Percentiles rank a stretch among this genome's conserved stretches.
Evolutionary conservation across 2,797 vertebrate species (phyloP).

Genomic region (Danio albolineatus): DNA sequence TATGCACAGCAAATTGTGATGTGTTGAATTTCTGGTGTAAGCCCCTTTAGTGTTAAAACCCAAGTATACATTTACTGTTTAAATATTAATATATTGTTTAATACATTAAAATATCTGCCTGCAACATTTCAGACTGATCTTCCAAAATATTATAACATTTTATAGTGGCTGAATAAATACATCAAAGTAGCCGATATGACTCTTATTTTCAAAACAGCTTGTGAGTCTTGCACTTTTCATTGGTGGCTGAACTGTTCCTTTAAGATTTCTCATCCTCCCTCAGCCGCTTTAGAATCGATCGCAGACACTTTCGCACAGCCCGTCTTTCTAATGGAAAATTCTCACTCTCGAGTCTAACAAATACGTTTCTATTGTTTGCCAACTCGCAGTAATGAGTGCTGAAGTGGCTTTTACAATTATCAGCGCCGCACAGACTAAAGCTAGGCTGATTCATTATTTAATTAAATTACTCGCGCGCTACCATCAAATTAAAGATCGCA

Average conservation of each 20-base stretch:
- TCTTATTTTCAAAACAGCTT: not conserved
- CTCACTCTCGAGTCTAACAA: not conserved
- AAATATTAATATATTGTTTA: no score
- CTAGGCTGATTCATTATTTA: not conserved
- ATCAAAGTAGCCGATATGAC: not conserved
- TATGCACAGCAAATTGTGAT: no score
- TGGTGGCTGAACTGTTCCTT: not conserved
- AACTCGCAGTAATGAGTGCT: conserved; percentile 7
- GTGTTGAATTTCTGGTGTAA: no score
- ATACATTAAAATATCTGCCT: no score
- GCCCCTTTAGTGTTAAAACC: no score
- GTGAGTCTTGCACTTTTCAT: not conserved
- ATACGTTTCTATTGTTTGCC: conserved; percentile 8
- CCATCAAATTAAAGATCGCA: not conserved
- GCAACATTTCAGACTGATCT: not conserved
- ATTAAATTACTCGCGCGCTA: conserved; percentile 1
- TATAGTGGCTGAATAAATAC: not conserved
- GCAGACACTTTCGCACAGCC: not conserved
- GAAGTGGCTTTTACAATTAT: conserved; percentile 18
- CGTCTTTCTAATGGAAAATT: conserved; percentile 1
- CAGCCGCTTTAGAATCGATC: not conserved
- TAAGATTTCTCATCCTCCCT: not conserved
- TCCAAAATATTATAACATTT: not conserved
- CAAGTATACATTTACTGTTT: no score
- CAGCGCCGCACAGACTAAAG: not conserved